Percentiles rank a stretch among this genome's conserved stretches.
Conservation (phyloP, 2,797 vertebrate species). For the Eptatretus atami region DNA sequence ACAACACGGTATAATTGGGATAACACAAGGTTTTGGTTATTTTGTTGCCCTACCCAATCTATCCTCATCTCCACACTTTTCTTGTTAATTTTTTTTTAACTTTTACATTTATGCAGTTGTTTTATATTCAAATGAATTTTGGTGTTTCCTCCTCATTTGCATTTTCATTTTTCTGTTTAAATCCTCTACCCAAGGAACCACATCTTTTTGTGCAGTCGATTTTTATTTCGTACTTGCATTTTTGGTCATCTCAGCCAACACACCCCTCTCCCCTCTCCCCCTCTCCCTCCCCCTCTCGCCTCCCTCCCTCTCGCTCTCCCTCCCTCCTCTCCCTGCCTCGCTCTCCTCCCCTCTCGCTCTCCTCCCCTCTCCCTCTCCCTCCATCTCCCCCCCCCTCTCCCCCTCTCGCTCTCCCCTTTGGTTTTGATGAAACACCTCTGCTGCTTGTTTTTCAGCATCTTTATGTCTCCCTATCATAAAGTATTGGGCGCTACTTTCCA, state of each 20-base stretch:
- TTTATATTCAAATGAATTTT: no score
- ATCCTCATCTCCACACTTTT: not conserved
- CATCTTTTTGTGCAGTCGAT: no score
- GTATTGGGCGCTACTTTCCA: no score
- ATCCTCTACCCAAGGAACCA: no score
- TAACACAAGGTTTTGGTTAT: not conserved
- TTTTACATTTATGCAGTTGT: no score
- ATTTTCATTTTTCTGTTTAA: no score
- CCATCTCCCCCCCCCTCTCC: not conserved
- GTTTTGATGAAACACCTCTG: not conserved
- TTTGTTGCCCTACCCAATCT: not conserved
- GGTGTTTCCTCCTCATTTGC: no score
- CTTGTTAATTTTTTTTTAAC: not conserved
- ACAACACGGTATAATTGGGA: not conserved
- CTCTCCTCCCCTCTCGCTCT: no score
- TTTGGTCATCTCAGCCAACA: not conserved
- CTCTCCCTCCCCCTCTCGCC: not conserved
- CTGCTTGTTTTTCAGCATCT: not conserved
- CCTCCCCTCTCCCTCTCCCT: not conserved
- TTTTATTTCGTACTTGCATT: not conserved
- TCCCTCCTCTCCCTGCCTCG: not conserved
- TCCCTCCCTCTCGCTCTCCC: not conserved
- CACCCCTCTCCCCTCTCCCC: not conserved
- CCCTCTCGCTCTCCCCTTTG: not conserved
- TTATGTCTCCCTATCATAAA: not conserved